These are phyloP conservation scores for Pseudorectes ferrugineus DNA, from an alignment of 2,113 vertebrate genomes.

Conservation along the genomic window DNA sequence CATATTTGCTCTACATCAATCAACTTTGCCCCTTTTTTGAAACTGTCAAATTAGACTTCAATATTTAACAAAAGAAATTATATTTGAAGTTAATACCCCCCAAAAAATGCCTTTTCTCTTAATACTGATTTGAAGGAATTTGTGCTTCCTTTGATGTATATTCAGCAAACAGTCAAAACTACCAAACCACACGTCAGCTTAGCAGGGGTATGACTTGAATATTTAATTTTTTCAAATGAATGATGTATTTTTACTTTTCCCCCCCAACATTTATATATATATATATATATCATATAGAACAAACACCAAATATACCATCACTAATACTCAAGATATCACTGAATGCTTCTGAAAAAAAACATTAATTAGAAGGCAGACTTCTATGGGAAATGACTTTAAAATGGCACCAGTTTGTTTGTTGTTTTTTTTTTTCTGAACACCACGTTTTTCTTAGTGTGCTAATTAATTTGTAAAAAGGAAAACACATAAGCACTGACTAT, in stretches of 20 bases:
- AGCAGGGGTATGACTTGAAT: slow-evolving; percentile 71
- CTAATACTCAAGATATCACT: slow-evolving; percentile 78
- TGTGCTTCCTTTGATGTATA: slow-evolving; percentile 73
- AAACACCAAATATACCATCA: slow-evolving; percentile 78
- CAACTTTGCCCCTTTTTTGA: slow-evolving; percentile 52
- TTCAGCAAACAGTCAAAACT: slow-evolving; percentile 75
- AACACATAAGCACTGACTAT: slow-evolving; percentile 65
- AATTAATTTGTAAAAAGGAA: slow-evolving; percentile 68
- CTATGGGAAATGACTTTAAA: slow-evolving; percentile 71
- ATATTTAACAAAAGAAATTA: slow-evolving; percentile 48
- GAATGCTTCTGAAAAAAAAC: slow-evolving; percentile 73
- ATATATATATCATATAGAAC: slow-evolving; percentile 70
- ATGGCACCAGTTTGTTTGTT: slow-evolving; percentile 61
- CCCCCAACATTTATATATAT: slow-evolving; percentile 65
- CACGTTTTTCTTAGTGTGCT: slow-evolving; percentile 58
- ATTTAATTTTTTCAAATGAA: slow-evolving; percentile 65
- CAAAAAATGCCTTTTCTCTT: slow-evolving; percentile 41
- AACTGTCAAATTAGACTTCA: slow-evolving; percentile 71
- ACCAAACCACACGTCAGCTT: slow-evolving; percentile 71
- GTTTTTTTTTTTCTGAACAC: slow-evolving; percentile 52
- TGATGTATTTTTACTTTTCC: slow-evolving; percentile 42
- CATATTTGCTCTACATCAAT: slow-evolving; percentile 77
- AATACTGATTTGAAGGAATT: slow-evolving; percentile 68
- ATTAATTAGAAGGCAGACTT: slow-evolving; percentile 74
- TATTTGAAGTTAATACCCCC: slow-evolving; percentile 47